Conservation (phyloP, 2,797 vertebrate genomes). For the Malurus splendens region DNA sequence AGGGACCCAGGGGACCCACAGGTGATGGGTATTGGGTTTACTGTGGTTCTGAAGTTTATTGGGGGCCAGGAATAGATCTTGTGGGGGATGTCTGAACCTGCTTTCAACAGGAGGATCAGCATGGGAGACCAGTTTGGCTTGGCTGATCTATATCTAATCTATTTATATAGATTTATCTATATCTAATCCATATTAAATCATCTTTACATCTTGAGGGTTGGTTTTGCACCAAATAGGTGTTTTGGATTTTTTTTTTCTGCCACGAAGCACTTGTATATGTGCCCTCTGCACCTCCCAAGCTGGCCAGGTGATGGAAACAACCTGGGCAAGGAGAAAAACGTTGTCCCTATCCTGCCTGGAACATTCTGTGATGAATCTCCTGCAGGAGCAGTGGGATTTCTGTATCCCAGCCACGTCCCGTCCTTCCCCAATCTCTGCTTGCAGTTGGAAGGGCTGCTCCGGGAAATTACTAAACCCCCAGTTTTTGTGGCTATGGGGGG, state of each 20-base stretch:
- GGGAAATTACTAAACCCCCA: rapidly evolving
- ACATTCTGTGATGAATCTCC: neutral
- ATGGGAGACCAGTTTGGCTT: neutral
- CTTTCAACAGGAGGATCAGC: neutral
- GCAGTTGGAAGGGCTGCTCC: neutral
- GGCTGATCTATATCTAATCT: neutral
- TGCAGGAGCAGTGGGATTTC: neutral
- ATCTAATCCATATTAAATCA: neutral
- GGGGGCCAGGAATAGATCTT: neutral
- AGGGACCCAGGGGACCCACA: neutral
- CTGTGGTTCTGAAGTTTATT: neutral
- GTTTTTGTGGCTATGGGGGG: neutral
- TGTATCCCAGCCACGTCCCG: rapidly evolving
- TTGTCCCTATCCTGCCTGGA: neutral
- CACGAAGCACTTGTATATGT: neutral
- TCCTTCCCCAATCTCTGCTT: neutral
- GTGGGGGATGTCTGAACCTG: neutral
- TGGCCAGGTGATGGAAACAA: neutral
- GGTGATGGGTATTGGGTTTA: too few relatives aligned
- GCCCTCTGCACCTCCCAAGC: neutral
- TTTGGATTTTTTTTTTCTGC: neutral
- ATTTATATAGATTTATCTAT: neutral
- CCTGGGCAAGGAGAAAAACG: neutral
- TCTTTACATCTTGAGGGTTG: neutral
- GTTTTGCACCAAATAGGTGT: neutral